These are phyloP conservation scores for Taenaris catops DNA, from an alignment of 2,888 invertebrate genomes.

Conservation along the genomic window DNA sequence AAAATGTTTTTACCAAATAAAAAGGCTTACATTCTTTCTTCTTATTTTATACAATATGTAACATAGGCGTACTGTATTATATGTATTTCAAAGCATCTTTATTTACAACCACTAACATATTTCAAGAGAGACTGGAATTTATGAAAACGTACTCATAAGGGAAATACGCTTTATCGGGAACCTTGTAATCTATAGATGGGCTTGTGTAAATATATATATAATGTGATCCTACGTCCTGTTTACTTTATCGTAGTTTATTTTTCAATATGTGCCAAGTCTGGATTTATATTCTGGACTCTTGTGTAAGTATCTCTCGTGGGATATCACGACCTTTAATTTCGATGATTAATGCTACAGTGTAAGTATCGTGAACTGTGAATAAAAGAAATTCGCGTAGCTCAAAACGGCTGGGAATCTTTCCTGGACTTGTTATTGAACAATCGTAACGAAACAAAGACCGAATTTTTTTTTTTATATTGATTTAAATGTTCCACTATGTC, in stretches of 20 bases:
- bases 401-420: too few relatives aligned
- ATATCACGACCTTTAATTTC: constrained; percentile 1
- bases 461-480: too few relatives aligned
- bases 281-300: constrained; percentile 5
- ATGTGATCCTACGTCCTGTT: constrained; percentile 1
- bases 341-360: background rate
- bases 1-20: too few relatives aligned
- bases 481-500: too few relatives aligned
- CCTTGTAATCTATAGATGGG: constrained; percentile 7
- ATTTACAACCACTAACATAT: too few relatives aligned
- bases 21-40: too few relatives aligned
- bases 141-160: background rate
- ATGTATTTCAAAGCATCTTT: background rate
- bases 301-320: constrained; percentile 3
- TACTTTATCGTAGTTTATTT: constrained; percentile 8
- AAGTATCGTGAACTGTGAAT: background rate
- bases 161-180: constrained; percentile 5
- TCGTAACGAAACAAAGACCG: too few relatives aligned
- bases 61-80: too few relatives aligned
- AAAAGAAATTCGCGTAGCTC: too few relatives aligned
- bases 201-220: constrained; percentile 5
- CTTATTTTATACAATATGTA: too few relatives aligned
- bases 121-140: background rate
- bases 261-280: constrained; percentile 7
- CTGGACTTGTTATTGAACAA: too few relatives aligned